Percentiles rank a stretch among this genome's conserved stretches.
Evolutionary conservation across 2,888 invertebrate species (phyloP).

Genomic region (Agapostemon virescens): DNA sequence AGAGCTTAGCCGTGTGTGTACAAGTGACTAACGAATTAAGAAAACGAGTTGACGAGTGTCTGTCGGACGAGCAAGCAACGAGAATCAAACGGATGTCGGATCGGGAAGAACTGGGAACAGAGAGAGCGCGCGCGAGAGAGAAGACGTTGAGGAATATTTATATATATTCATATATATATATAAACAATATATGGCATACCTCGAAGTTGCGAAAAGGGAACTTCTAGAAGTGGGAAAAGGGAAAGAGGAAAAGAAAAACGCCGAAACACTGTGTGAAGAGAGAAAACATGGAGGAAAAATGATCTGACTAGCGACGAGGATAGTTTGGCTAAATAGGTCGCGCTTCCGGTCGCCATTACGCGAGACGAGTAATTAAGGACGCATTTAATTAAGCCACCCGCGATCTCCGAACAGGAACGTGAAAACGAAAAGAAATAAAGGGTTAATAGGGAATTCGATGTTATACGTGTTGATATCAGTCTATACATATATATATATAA

Average conservation of each 20-base stretch:
- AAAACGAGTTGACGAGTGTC: slow-evolving; percentile 5
- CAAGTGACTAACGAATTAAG: slow-evolving; percentile 30
- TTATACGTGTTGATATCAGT: slow-evolving; percentile 77
- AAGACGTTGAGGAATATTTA: slow-evolving; percentile 20
- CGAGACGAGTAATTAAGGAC: slow-evolving; percentile 49
- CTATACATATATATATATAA: no score
- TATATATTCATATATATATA: no score
- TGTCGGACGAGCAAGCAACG: neutral
- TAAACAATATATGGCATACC: slow-evolving; percentile 18
- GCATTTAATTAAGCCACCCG: slow-evolving; percentile 56
- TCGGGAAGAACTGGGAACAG: neutral
- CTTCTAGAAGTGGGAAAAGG: no score
- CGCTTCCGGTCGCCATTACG: slow-evolving; percentile 25
- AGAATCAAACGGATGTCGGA: slow-evolving; percentile 27
- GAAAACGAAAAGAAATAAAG: slow-evolving; percentile 37
- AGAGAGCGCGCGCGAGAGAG: neutral
- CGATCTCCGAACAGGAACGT: slow-evolving; percentile 57
- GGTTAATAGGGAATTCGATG: slow-evolving; percentile 66
- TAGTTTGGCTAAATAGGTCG: slow-evolving; percentile 29
- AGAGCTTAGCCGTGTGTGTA: slow-evolving; percentile 45
- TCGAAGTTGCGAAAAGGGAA: slow-evolving; percentile 51
- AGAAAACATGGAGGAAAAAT: slow-evolving; percentile 26
- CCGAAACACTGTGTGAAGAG: slow-evolving; percentile 53
- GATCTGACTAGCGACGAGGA: slow-evolving; percentile 21
- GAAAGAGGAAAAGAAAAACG: slow-evolving; percentile 46